Base-by-base conservation (phyloP, 1,140 invertebrate genomes). In the Dendrolimus punctatus region DNA sequence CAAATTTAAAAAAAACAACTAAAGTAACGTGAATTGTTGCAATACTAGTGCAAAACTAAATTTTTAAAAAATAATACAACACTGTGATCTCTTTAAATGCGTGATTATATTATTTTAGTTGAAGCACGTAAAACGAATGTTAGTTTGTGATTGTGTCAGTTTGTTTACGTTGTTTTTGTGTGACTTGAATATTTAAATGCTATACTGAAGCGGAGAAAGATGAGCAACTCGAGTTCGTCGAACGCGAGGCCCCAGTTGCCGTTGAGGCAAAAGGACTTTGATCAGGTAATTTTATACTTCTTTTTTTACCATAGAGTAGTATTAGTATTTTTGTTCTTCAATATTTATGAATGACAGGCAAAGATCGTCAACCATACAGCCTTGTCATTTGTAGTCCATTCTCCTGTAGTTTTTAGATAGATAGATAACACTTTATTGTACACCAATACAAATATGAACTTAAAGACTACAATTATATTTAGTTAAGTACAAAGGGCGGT, bases 231-330 rank as follows among this genome's bases (percentile, higher is more conserved):
- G 8, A 68, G 62, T 55, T 62, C 66, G 6, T 68, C 67, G 47
- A 69, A 56, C 42, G 49, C 57, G 43, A 64, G 71, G 61, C 68
- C 76, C 10, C 68, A 73, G 46, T 61, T 88, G 53, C 93, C 92
- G 39, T 84, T 94, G n/a, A 93, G 93, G 71, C 93, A 94, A 66
- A 95, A 95, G 56, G 95, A 96, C 77, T 88, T 97, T 55, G 95
- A 98, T 88, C 94, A 96, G 87, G 85, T 87, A 58, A 78, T 58
- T 40, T 40, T 23, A 51, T 56, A 61, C 49, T 55, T 57, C 58
- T 48, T 56, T 44, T 49, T 40, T 40, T 51, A 40, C 37, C 50
- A 51, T 51, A 46, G 7, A 23, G 23, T 23, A 23, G 23, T 23
- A 23, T 23, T 23, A 23, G 23, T 2, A 23, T 23, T 23, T 23